phyloP scores from a whole-genome alignment of 1,140 invertebrate genomes.

The Psix sp. region DNA sequence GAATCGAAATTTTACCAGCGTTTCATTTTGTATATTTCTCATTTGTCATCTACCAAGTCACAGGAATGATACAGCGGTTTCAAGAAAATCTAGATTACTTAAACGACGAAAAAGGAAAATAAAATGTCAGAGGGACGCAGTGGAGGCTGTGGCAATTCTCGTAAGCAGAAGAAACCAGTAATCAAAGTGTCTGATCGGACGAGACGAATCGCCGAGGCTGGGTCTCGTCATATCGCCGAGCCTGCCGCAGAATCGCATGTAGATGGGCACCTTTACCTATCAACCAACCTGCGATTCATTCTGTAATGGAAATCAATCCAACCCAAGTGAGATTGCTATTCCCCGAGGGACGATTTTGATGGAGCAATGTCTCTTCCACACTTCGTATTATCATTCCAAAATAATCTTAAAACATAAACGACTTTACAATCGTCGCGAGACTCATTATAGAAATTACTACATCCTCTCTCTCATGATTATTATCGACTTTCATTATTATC shows the following conservation, averaged over 20 bases:
- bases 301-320: conserved; percentile 64
- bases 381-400: conserved; percentile 58
- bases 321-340: conserved; percentile 54
- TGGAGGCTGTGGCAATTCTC: conserved; percentile 63
- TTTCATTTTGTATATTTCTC: conserved; percentile 13
- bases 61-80: conserved; percentile 47
- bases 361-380: conserved; percentile 53
- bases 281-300: conserved; percentile 57
- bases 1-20: no score
- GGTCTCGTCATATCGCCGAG: conserved; percentile 64
- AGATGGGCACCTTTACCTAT: conserved; percentile 50
- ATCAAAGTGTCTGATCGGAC: conserved; percentile 74
- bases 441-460: conserved; percentile 52
- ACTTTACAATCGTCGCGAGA: conserved; percentile 59
- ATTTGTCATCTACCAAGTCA: conserved; percentile 27
- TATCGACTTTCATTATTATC: conserved; percentile 43
- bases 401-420: conserved; percentile 56
- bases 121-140: conserved; percentile 52
- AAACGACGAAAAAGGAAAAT: conserved; percentile 54
- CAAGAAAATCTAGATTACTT: conserved; percentile 55
- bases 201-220: conserved; percentile 71
- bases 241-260: conserved; percentile 56
- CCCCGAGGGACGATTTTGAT: conserved; percentile 57
- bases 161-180: conserved; percentile 72
- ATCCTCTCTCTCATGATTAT: conserved; percentile 37